A percentile compares a stretch with the other conserved stretches of the same genome.
phyloP scores from a whole-genome alignment of 2,113 vertebrate species.

The Xenopus tropicalis region UCB_Xtro_10.0 CM004448.2:76995501-76996000 shows the following conservation, averaged over 20 bases:
- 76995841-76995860: background rate
- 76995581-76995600: too few species aligned
- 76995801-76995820: constrained; percentile 27
- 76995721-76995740: constrained; percentile 32
- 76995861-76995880: constrained; percentile 19
- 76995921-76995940: background rate
- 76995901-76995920: background rate
- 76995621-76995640: background rate
- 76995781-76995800: background rate
- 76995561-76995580: too few species aligned
- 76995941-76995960: too few species aligned
- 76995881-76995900: background rate
- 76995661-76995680: constrained; percentile 43
- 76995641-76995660: constrained; percentile 23
- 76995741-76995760: constrained; percentile 27
- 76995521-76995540: too few species aligned
- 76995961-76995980: too few species aligned
- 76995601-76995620: background rate
- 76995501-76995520: too few species aligned
- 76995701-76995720: constrained; percentile 35
- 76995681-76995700: constrained; percentile 42
- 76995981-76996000: too few species aligned
- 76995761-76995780: constrained; percentile 23
- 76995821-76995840: constrained; percentile 18
- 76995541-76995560: too few species aligned